A percentile compares a stretch with the other conserved stretches of the same genome.
Conservation (phyloP, 2,888 invertebrate genomes). For the Diplazon laetatorius region DNA sequence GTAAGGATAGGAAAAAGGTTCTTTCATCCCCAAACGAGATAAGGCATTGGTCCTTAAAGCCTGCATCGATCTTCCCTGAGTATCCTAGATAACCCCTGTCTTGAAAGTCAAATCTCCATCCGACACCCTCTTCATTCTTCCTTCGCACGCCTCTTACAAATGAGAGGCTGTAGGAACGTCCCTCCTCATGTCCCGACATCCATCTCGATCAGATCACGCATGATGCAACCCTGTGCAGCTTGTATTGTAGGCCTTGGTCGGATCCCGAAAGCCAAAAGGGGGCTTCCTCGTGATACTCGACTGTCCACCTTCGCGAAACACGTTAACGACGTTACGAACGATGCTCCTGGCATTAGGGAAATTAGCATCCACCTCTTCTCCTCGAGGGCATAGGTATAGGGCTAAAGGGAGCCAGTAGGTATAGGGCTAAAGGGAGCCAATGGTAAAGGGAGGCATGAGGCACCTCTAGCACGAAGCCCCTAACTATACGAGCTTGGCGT, state of each 20-base stretch:
- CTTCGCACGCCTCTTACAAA: not conserved
- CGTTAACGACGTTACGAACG: constrained; percentile 68
- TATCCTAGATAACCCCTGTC: not conserved
- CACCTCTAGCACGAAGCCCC: constrained; percentile 29
- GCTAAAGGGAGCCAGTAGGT: too few species aligned
- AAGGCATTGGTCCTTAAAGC: too few species aligned
- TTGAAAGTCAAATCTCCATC: not conserved
- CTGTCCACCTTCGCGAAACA: constrained; percentile 5
- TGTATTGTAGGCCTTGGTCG: not conserved
- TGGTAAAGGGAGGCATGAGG: constrained; percentile 14
- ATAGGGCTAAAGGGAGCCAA: constrained; percentile 19
- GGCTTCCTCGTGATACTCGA: constrained; percentile 10
- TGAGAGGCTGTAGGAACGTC: too few species aligned
- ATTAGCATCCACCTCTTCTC: constrained; percentile 67
- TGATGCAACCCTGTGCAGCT: constrained; percentile 24
- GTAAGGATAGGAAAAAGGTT: too few species aligned
- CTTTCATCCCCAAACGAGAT: too few species aligned
- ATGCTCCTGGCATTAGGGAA: constrained; percentile 65
- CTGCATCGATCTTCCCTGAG: not conserved
- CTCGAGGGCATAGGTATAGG: constrained; percentile 48
- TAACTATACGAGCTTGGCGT: too few species aligned
- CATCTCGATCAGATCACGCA: constrained; percentile 27
- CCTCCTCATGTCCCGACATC: not conserved
- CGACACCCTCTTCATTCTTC: not conserved
- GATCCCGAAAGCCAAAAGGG: constrained; percentile 15